These are phyloP conservation scores for Tolypeutes matacus DNA, from an alignment of 2,797 vertebrate genomes.

Conservation along the genomic window DNA sequence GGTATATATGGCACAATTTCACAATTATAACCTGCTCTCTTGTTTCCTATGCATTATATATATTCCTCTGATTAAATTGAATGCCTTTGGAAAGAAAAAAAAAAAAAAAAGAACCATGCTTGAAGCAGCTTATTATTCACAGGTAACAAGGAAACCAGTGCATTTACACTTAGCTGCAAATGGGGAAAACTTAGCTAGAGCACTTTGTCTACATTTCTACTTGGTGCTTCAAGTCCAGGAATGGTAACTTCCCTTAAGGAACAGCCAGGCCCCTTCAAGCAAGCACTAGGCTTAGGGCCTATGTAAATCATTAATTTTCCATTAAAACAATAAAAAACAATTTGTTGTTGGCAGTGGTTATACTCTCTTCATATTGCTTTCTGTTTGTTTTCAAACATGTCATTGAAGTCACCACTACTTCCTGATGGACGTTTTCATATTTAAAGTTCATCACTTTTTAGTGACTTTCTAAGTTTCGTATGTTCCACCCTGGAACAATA, in stretches of 20 bases:
- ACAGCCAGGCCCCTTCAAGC: not conserved
- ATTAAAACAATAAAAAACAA: not conserved
- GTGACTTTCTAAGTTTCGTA: not conserved
- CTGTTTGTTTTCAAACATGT: conserved; percentile 36
- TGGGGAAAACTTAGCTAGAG: not conserved
- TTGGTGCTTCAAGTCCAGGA: no score
- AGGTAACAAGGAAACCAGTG: not conserved
- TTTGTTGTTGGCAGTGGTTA: not conserved
- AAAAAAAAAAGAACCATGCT: not conserved
- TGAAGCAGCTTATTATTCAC: not conserved
- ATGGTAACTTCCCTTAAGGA: not conserved
- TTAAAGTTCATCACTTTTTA: not conserved
- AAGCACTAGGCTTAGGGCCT: not conserved
- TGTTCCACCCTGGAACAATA: not conserved
- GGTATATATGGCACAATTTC: no score
- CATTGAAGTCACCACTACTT: not conserved
- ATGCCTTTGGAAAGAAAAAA: no score
- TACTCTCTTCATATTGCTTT: not conserved
- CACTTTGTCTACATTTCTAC: not conserved
- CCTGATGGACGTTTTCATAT: conserved; percentile 7
- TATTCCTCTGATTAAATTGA: no score
- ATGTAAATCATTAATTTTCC: conserved; percentile 28
- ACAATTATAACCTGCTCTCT: no score
- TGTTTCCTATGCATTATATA: no score
- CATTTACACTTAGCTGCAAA: not conserved